A percentile compares a stretch with the other conserved stretches of the same genome.
phyloP scores from a whole-genome alignment of 2,113 vertebrate species.

The Collichthys lucidus region DNA sequence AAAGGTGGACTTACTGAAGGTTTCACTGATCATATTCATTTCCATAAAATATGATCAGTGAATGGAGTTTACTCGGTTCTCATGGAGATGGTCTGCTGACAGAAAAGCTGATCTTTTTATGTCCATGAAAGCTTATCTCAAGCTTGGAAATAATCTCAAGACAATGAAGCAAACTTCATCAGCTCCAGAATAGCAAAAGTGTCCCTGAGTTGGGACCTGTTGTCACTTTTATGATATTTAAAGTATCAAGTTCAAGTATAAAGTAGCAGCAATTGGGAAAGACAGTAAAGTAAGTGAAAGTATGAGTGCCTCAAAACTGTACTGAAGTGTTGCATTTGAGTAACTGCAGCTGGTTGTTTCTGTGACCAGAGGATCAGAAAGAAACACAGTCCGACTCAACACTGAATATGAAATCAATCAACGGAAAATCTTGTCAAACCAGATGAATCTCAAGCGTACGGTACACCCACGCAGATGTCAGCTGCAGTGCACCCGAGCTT shows the following conservation, averaged over 20 bases:
- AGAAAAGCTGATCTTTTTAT: neutral
- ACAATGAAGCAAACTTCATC: neutral
- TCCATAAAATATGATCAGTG: neutral
- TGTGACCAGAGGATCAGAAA: neutral
- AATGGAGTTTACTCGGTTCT: neutral
- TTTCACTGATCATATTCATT: too few species aligned
- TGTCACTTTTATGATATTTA: too few species aligned
- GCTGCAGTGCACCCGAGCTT: conserved; percentile 1
- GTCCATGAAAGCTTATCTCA: neutral
- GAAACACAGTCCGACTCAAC: neutral
- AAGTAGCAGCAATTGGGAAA: neutral
- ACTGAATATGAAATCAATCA: neutral
- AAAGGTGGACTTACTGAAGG: neutral
- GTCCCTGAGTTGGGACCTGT: neutral
- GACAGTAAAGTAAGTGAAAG: neutral
- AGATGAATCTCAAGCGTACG: conserved; percentile 2
- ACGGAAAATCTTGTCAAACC: neutral
- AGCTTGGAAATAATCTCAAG: neutral
- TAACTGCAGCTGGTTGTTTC: neutral
- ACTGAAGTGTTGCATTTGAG: neutral
- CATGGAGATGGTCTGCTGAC: neutral
- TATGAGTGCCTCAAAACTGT: neutral
- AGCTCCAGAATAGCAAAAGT: too few species aligned
- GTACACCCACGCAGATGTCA: conserved; percentile 14
- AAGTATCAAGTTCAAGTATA: neutral